Conservation (phyloP, 2,797 vertebrate species). For the Allobates femoralis region DNA sequence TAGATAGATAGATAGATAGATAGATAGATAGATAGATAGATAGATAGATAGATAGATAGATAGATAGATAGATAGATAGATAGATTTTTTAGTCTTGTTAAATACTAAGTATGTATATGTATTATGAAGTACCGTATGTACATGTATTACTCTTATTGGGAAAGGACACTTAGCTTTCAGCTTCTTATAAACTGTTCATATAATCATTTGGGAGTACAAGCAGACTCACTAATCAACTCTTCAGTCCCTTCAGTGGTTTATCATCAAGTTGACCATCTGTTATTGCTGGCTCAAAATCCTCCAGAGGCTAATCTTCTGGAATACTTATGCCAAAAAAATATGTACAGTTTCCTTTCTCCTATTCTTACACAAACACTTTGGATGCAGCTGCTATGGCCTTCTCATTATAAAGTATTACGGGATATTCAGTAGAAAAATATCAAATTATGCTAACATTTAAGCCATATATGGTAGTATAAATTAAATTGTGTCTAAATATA, state of each 20-base stretch:
- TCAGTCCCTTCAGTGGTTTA: conserved; percentile 60
- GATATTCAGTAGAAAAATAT: neutral
- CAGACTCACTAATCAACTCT: conserved; percentile 65
- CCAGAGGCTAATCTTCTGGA: conserved; percentile 62
- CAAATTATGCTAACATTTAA: neutral
- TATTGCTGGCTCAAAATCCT: conserved; percentile 64
- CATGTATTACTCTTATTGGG: neutral
- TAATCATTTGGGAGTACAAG: conserved; percentile 53
- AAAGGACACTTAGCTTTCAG: neutral
- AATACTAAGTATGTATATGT: too few species aligned
- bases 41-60: neutral
- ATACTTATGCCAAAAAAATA: conserved; percentile 61
- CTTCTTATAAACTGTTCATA: conserved; percentile 35
- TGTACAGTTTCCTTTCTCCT: neutral
- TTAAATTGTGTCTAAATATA: neutral
- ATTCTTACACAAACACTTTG: conserved; percentile 4
- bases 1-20: too few species aligned
- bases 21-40: too few species aligned
- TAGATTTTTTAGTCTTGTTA: too few species aligned
- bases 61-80: neutral
- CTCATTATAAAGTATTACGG: neutral
- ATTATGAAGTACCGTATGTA: too few species aligned
- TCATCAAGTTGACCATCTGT: conserved; percentile 67
- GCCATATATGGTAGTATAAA: neutral
- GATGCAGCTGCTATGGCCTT: conserved; percentile 17